Conservation (phyloP, 2,113 vertebrate species). For the Myanophis thanlyinensis region DNA sequence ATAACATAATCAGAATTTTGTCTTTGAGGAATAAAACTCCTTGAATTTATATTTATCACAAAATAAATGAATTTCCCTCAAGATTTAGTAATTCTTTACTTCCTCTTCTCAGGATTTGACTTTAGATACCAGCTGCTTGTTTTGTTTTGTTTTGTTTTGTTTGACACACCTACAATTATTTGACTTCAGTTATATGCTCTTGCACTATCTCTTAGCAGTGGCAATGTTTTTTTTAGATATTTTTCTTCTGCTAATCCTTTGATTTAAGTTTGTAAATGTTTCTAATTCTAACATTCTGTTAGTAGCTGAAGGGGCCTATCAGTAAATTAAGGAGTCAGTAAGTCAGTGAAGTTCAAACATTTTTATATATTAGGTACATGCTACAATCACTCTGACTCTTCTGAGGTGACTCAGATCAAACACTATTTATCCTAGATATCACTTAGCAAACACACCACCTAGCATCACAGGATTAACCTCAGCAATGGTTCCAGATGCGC, state of each 20-base stretch:
- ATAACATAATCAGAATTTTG: not conserved
- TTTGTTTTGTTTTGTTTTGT: no score
- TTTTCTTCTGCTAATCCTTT: not conserved
- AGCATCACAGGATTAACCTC: not conserved
- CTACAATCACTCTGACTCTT: conserved; percentile 36
- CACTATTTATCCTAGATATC: conserved; percentile 15
- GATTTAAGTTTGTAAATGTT: not conserved
- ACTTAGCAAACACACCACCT: not conserved
- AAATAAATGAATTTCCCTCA: not conserved
- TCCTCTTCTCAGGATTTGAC: not conserved
- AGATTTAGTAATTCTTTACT: not conserved
- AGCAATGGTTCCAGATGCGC: rapidly evolving
- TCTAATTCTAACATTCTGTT: not conserved
- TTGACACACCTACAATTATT: not conserved
- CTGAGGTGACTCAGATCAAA: conserved; percentile 42
- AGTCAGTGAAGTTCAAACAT: not conserved
- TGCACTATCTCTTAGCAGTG: not conserved
- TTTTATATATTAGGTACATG: not conserved
- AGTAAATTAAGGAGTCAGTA: not conserved
- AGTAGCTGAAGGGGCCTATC: not conserved
- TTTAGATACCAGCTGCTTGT: not conserved
- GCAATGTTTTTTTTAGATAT: not conserved
- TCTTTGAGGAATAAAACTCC: not conserved
- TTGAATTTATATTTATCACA: not conserved
- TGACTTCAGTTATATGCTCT: not conserved